Evolutionary conservation across 2,113 vertebrate species (phyloP), one percentile per base, ranked within the genome.

Genomic region (Anhinga anhinga): DNA sequence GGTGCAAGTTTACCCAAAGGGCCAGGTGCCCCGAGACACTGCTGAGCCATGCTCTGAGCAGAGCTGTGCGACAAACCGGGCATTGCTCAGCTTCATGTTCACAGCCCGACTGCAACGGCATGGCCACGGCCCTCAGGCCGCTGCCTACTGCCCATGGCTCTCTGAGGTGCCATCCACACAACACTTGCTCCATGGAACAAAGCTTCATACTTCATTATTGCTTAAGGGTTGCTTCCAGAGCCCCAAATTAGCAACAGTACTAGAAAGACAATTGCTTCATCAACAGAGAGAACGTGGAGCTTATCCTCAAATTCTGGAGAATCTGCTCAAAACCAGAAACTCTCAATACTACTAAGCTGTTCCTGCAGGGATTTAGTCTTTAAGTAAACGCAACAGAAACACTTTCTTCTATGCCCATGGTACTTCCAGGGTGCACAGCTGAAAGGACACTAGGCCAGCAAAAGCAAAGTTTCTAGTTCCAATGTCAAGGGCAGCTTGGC

Each of bases 61-160:
- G 38, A 73, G 25, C 53, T 62, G 56, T 15, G 19, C 1, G 8
- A 45, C 58, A 18, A 73, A 36, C 23, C 0, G 14, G n/a, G 59
- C 27, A 19, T 25, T 49, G 40, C 82, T 58, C 25, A 42, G 67
- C 62, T 73, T 52, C 0, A 0, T 4, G 1, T 15, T 20, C 29
- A 58, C 50, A 78, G 6, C 20, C 22, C 4, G 1, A 14, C 32
- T 25, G 27, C n/a, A 70, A 1, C 3, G 19, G 53, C 53, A 16
- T 0, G 6, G 44, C n/a, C 2, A 0, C 10, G n/a, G 49, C 65
- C 73, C 45, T 12, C 30, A 13, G 36, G 29, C 38, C 59, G 16
- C 38, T 85, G 50, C 42, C 53, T 55, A 2, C 21, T 6, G 13
- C 14, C 72, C 3, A 0, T 5, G 32, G 65, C 63, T 66, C n/a